Percentiles rank a stretch among this genome's conserved stretches.
These are phyloP conservation scores for Strongylocentrotus purpuratus DNA, from an alignment of 35 echinoderm and acorn worm genomes.

Conservation along the genomic window DNA sequence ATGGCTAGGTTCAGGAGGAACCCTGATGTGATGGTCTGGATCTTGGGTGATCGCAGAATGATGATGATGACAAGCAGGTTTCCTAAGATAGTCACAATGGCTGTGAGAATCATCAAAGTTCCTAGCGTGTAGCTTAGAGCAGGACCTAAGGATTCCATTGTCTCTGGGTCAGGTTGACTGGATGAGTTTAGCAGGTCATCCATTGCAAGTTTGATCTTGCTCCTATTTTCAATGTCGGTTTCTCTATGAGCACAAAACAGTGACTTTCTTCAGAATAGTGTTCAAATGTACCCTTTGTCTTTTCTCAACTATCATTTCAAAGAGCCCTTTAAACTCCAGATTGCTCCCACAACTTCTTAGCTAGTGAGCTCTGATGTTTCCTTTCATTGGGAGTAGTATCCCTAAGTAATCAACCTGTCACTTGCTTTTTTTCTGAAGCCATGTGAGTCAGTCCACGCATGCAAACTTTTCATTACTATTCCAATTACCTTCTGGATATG, in stretches of 20 bases:
- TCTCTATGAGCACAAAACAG: neutral
- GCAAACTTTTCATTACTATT: neutral
- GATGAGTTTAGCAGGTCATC: neutral
- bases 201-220: neutral
- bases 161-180: neutral
- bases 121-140: conserved; percentile 37
- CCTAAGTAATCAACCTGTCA: neutral
- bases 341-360: neutral
- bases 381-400: neutral
- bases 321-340: neutral
- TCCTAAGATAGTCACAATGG: conserved; percentile 62
- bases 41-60: conserved; percentile 65
- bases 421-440: neutral
- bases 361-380: neutral
- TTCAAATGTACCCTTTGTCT: neutral
- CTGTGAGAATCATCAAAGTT: conserved; percentile 56
- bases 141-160: neutral
- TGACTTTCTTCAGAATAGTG: neutral
- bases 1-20: conserved; percentile 80
- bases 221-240: neutral
- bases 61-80: conserved; percentile 78
- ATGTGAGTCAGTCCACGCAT: neutral
- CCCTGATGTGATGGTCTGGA: conserved; percentile 80
- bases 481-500: neutral
- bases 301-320: neutral